Base-by-base conservation (phyloP, 35 echinoderm and acorn worm genomes). In the Lytechinus pictus region DNA sequence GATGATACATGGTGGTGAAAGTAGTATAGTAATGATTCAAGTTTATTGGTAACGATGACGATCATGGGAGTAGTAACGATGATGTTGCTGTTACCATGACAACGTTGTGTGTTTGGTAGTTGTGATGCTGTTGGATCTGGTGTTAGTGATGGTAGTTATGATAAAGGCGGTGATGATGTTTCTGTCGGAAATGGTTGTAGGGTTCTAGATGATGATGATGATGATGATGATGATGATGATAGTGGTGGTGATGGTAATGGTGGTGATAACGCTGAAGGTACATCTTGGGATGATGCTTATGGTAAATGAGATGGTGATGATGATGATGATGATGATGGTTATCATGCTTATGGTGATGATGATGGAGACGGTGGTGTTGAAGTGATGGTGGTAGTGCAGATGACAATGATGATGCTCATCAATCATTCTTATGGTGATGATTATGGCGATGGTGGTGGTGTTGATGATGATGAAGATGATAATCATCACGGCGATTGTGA, bases 181-280 rank as follows among this genome's bases (percentile, higher is more conserved):
- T 24, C 33, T 44, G 33, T 44, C 33, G 33, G 0, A 44, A 9
- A 92, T 10, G 53, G 19, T 55, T n/a, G 52, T 52, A 52, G 53
- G 9, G 28, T 29, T 33, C n/a, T 1, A 9, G 91, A 92, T 92
- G 11, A 92, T 92, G 91, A 92, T 9, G 91, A 33, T 33, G 91
- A 33, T 92, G 11, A 27, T 92, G 53, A 33, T 92, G 91, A 94
- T 55, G 92, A 94, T 94, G 92, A 21, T 21, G 52, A 93, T 54
- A 27, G 53, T 54, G 91, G 21, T 93, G 51, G 33, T 10, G 92
- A 10, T 94, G 54, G 56, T 94, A 10, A 90, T 52, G 88, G 3
- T 28, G 28, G 44, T 6, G 27, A 28, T 44, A 44, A 44, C 33
- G 33, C 33, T 44, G 33, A 44, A 44, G 33, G 2, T 44, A 44